Evolutionary conservation across 2,113 vertebrate genomes (phyloP).

Genomic region (Monarcha castaneiventris): DNA sequence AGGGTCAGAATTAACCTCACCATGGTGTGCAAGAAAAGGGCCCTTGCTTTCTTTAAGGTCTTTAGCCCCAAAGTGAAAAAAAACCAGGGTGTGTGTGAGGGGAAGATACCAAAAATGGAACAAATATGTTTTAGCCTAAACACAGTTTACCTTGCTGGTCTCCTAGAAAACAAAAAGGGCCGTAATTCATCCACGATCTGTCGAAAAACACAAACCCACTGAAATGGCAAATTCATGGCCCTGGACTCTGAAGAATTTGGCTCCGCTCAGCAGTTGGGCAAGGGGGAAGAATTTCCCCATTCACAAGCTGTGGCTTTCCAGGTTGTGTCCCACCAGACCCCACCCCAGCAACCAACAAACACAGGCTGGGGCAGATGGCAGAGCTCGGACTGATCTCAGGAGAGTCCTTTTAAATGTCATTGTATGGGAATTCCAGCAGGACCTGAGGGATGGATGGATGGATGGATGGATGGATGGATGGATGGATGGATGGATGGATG

Average conservation of each 20-base stretch:
- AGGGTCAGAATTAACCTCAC: neutral
- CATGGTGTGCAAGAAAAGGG: neutral
- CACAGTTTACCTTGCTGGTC: neutral
- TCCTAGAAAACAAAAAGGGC: neutral
- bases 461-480: neutral
- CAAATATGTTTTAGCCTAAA: neutral
- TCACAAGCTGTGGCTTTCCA: neutral
- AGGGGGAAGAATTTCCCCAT: neutral
- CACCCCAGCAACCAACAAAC: neutral
- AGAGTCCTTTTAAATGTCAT: neutral
- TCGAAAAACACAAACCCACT: neutral
- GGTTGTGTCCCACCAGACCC: neutral
- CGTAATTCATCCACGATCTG: neutral
- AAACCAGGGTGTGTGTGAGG: neutral
- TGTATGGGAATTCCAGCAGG: neutral
- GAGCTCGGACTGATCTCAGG: neutral
- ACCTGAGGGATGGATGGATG: neutral
- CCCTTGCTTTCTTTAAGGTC: neutral
- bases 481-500: neutral
- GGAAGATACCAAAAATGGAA: neutral
- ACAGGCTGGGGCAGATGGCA: neutral
- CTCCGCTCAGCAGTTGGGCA: neutral
- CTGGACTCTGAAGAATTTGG: neutral
- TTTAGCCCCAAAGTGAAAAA: neutral
- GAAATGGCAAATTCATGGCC: neutral